Base-by-base conservation (phyloP, 2,797 vertebrate genomes). In the Moxostoma hubbsi region DNA sequence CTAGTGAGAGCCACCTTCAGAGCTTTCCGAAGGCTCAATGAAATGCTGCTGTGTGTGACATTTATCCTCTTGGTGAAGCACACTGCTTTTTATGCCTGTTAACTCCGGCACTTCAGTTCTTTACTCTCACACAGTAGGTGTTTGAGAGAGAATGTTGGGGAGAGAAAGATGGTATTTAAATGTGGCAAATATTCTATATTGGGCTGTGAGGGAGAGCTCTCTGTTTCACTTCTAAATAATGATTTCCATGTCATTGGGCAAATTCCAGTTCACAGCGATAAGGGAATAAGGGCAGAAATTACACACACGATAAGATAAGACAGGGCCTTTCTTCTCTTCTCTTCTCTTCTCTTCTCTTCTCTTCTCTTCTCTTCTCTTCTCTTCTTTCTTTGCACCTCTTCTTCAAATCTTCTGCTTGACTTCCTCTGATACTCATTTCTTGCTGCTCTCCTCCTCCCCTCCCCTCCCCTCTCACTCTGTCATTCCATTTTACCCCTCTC, bases 401-500 rank as follows among this genome's bases (percentile, higher is more conserved):
- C 69, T 84, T 82, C 65, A 73, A 84, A 80, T 86, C 69, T 76
- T 86, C 79, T 83, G 81, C 83, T 82, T 86, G 85, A 86, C 85
- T 83, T 83, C 71, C 76, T 69, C 83, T 82, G 83, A 85, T 86
- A 76, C 81, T 73, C 73, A 84, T 83, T 80, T 75, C 79, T 71
- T 50, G 15, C 54, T 18, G 45, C 58, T 59, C 50, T 72, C 57
- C 15, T 67, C 18, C 65, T 55, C 45, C 75, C 58, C 24, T 24
- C 18, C 2, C 2, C 18, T 24, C 24, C 24, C 24, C 24, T 24
- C 1, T 13, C 53, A 18, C 82, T 70, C 53, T 72, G n/a, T 62
- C 75, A 45, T 63, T 73, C 74, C 64, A 53, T 81, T 64, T 74
- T 61, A 58, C 24, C 4, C 66, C 76, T 82, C 66, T 62, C 24